Percentiles rank a stretch among this genome's conserved stretches.
phyloP scores from a whole-genome alignment of 2,888 invertebrate genomes.

The Dolomedes plantarius region DNA sequence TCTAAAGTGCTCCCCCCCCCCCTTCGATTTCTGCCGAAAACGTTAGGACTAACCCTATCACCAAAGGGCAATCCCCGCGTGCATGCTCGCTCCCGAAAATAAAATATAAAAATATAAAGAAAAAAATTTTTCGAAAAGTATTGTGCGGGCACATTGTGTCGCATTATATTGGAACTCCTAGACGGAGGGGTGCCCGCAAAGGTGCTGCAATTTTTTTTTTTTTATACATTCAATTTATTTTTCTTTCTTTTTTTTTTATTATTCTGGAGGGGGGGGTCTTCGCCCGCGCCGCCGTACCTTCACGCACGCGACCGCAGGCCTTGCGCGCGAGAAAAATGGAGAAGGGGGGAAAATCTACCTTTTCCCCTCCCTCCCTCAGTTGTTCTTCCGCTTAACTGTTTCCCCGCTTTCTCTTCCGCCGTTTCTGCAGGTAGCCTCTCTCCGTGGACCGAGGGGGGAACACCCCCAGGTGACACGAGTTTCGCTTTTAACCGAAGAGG shows the following conservation, averaged over 20 bases:
- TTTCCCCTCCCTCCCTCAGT: slow-evolving; percentile 23
- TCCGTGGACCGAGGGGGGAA: not conserved
- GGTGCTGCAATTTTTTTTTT: slow-evolving; percentile 1
- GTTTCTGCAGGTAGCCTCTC: slow-evolving; percentile 53
- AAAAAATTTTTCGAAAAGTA: slow-evolving; percentile 5
- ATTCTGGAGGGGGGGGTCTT: not conserved
- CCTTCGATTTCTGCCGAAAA: slow-evolving; percentile 17
- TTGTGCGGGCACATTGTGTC: slow-evolving; percentile 37
- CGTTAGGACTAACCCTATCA: slow-evolving; percentile 38
- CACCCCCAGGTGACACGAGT: slow-evolving; percentile 2
- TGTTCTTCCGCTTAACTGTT: slow-evolving; percentile 43
- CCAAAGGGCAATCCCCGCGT: slow-evolving; percentile 31
- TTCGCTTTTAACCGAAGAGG: not conserved
- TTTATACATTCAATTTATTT: not conserved
- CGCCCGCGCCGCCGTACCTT: slow-evolving; percentile 52
- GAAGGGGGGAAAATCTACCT: slow-evolving; percentile 9
- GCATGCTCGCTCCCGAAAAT: slow-evolving; percentile 4
- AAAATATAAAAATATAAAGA: not conserved
- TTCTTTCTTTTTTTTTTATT: slow-evolving; percentile 19
- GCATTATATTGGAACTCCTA: slow-evolving; percentile 24
- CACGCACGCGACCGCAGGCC: slow-evolving; percentile 51
- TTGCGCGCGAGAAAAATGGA: not conserved
- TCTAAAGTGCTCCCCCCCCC: slow-evolving; percentile 3
- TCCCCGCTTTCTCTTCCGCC: not conserved
- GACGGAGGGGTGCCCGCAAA: slow-evolving; percentile 14